Percentiles rank a stretch among this genome's conserved stretches.
Evolutionary conservation across 2,888 invertebrate genomes (phyloP).

Genomic region (Brassicogethes aeneus): DNA sequence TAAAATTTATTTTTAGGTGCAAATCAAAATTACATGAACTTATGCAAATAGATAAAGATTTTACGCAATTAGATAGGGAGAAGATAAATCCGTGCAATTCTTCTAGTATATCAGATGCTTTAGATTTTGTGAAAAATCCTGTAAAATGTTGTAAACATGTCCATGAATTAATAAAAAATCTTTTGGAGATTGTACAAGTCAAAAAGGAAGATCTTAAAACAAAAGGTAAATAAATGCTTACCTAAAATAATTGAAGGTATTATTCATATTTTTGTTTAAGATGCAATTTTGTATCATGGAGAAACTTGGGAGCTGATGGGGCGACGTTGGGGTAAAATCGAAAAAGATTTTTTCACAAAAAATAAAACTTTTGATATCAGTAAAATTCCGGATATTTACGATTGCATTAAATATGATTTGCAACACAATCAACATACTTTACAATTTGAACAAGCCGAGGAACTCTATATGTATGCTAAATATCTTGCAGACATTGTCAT

Average conservation of each 20-base stretch:
- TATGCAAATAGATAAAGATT: conserved; percentile 84
- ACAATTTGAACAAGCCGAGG: conserved; percentile 87
- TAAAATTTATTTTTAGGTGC: conserved; percentile 57
- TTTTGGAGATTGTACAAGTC: conserved; percentile 74
- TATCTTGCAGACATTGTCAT: conserved; percentile 98
- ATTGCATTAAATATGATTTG: conserved; percentile 97
- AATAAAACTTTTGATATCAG: conserved; percentile 93
- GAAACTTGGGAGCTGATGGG: conserved; percentile 99
- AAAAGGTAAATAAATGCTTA: conserved; percentile 48
- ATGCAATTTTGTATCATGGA: conserved; percentile 90
- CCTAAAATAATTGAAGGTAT: not conserved
- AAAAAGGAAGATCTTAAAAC: conserved; percentile 86
- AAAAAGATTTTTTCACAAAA: conserved; percentile 95
- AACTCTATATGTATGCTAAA: conserved; percentile 91
- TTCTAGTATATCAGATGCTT: conserved; percentile 82
- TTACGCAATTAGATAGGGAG: conserved; percentile 73
- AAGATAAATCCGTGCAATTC: conserved; percentile 88
- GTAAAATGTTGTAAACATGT: conserved; percentile 88
- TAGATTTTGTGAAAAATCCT: conserved; percentile 95
- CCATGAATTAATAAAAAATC: conserved; percentile 74
- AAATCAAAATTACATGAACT: conserved; percentile 90
- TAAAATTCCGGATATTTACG: conserved; percentile 98
- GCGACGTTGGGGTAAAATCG: conserved; percentile 94
- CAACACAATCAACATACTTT: conserved; percentile 96
- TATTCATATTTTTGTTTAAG: conserved; percentile 42